Evolutionary conservation across 2,113 vertebrate genomes (phyloP).

Genomic region (Forbesichthys agassizii): DNA sequence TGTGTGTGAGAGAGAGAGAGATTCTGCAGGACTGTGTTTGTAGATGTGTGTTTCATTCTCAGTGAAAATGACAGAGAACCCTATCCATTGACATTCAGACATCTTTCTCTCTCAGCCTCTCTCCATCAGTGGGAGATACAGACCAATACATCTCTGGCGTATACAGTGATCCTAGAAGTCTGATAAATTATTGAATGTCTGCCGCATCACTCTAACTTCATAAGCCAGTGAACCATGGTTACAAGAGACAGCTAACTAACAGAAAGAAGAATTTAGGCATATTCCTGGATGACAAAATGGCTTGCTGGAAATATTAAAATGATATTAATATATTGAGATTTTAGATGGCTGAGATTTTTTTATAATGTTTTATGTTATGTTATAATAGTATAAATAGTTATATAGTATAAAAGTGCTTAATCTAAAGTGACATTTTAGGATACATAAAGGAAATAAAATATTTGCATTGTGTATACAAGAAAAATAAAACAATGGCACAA

Average conservation of each 20-base stretch:
- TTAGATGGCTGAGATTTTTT: too few relatives aligned
- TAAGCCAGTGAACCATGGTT: slow-evolving; percentile 15
- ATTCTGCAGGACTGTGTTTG: not conserved
- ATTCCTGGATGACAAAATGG: not conserved
- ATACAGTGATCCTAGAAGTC: slow-evolving; percentile 21
- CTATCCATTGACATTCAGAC: slow-evolving; percentile 46
- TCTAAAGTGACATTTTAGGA: too few relatives aligned
- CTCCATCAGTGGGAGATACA: slow-evolving; percentile 31
- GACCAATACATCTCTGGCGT: slow-evolving; percentile 40
- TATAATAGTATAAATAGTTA: too few relatives aligned
- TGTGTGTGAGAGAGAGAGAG: not conserved
- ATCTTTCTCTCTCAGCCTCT: slow-evolving; percentile 22
- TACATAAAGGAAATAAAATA: too few relatives aligned
- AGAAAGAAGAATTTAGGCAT: not conserved
- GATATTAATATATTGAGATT: too few relatives aligned
- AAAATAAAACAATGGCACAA: too few relatives aligned
- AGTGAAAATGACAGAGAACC: not conserved
- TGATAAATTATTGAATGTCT: slow-evolving; percentile 42
- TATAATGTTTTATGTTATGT: too few relatives aligned
- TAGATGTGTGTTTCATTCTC: not conserved
- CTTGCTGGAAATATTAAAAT: too few relatives aligned
- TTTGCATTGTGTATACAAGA: too few relatives aligned
- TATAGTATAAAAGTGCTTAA: too few relatives aligned
- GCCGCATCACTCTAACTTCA: not conserved
- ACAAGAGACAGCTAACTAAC: slow-evolving; percentile 1